phyloP scores from a whole-genome alignment of 2,113 vertebrate genomes.

The Carettochelys insculpta region DNA sequence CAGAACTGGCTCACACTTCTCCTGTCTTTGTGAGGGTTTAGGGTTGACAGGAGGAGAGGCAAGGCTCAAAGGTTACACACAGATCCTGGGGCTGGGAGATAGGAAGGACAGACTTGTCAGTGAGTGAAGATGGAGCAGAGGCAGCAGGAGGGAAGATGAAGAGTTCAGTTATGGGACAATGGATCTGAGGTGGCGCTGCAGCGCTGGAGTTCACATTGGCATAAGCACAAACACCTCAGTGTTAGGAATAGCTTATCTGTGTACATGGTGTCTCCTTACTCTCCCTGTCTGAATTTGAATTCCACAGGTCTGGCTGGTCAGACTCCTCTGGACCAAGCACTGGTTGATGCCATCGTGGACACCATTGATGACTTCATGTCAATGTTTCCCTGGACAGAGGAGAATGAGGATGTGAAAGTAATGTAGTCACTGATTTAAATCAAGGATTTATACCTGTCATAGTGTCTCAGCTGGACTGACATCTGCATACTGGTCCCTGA shows the following conservation, averaged over 20 bases:
- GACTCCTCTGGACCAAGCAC: constrained; percentile 74
- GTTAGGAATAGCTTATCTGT: background rate
- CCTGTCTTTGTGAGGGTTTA: rapidly evolving
- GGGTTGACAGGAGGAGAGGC: background rate
- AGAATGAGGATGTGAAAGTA: constrained; percentile 74
- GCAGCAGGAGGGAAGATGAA: background rate
- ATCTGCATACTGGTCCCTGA: rapidly evolving
- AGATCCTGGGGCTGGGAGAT: background rate
- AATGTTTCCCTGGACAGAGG: constrained; percentile 80
- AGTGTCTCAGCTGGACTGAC: background rate
- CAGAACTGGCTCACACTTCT: background rate
- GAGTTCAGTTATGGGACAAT: background rate
- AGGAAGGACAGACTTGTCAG: background rate
- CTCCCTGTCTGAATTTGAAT: background rate
- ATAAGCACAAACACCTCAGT: background rate
- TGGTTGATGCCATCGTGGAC: constrained; percentile 79
- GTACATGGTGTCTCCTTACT: background rate
- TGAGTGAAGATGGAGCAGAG: background rate
- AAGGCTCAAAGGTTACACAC: background rate
- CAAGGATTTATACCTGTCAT: background rate
- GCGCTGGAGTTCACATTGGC: background rate
- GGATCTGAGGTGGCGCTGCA: background rate
- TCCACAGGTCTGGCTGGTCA: constrained; percentile 78
- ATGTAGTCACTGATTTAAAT: constrained; percentile 22
- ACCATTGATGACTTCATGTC: constrained; percentile 81